Evolutionary conservation across 2,888 invertebrate species (phyloP), one percentile per base, ranked within the genome.

Genomic region (Junonia oenone): DNA sequence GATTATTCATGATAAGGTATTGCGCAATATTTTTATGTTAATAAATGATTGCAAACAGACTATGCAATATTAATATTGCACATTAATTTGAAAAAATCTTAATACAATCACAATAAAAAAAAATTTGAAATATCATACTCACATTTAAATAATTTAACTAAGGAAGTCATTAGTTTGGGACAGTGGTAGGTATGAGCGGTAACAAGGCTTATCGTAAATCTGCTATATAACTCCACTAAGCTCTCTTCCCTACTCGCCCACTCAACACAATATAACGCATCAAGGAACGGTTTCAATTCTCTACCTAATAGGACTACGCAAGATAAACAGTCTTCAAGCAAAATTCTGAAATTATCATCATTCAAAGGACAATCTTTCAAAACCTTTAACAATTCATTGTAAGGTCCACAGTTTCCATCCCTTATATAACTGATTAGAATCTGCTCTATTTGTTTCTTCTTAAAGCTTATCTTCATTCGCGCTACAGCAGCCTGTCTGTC

Each of bases 181-280:
- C 83, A 82, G 59, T 91, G 90, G 64, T 90, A 90, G 0, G 83
- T 82, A 61, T 91, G 90, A 4, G 90, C 90, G 0, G 90, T 90
- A 0, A 90, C 81, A 26, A 91, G 65, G 50, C 76, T 77, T 6
- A 89, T 61, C 2, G 84, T 67, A 67, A 89, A 90, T 61, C 67
- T 76, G 40, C 76, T 75, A 58, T 76, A 91, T 38, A 87, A 51
- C 6, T 78, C 73, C 6, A 87, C 78, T 2, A 84, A 63, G 40
- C 77, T 75, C 5, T 78, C 75, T 51, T 72, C 74, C 26, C 88
- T 69, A 37, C 62, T 70, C 0, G 72, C 68, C 91, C 90, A 91
- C 51, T 88, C 81, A 31, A 90, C 66, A 54, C 73, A 75, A 63
- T 83, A 85, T 52, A 89, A 66, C 11, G 74, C 69, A 59, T 86